Base-by-base conservation (phyloP, 2,113 vertebrate species). In the Leucoraja erinaceus region DNA sequence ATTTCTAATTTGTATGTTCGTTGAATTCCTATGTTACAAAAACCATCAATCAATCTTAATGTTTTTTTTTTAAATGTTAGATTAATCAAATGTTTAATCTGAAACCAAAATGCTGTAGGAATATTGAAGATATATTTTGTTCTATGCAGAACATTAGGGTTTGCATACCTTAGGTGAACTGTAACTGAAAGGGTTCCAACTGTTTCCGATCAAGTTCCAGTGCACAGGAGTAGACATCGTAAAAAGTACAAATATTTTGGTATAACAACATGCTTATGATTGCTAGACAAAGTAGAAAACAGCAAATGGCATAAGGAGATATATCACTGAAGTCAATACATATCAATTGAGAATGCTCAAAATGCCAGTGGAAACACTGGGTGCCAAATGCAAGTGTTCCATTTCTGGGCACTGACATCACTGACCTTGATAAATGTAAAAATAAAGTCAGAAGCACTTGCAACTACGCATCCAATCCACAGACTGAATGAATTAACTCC, bases 351-450 rank as follows among this genome's bases (percentile, higher is more conserved):
- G 2, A 88, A 18, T 63, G 28, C 83, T 88, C 83, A 28, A 63
- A 88, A 88, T 63, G 59, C 59, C 59, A 88, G 59, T 18, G 28
- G 59, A 12, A 88, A 5, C 83, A 66, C 59, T 88, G n/a, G 83
- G n/a, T 88, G 83, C 59, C 28, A 63, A 63, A 6, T 31, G 59
- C 16, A 22, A 81, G 47, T 81, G 47, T 31, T 88, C 59, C 14
- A 66, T 59, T 88, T 66, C 28, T 16, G 25, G 33, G 59, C 28
- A 86, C 28, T 54, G 78, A 81, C 78, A 81, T 54, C 79, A 83
- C 14, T 63, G 83, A 88, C 59, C 83, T 88, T 88, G 83, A 63
- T 86, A 12, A 86, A 28, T 56, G 8, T 56, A 59, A 86, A 86
- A 86, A 86, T 61, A 86, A 86, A 86, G 66, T n/a, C 56, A n/a